These are phyloP conservation scores for Andrena cerasifolii DNA, from an alignment of 1,140 invertebrate species.

Conservation along the genomic window DNA sequence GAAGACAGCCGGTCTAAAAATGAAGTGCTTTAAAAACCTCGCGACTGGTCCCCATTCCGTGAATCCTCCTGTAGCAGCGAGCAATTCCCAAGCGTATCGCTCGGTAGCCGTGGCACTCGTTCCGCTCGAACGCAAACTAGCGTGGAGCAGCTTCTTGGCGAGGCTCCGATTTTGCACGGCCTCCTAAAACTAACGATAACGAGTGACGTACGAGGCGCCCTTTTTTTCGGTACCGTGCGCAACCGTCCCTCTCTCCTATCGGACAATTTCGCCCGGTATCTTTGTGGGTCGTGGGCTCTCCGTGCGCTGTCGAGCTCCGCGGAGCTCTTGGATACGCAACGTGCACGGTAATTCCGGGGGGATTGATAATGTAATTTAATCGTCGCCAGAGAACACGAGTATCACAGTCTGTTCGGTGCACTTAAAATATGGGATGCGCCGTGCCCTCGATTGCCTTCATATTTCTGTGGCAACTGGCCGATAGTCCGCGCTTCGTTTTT, in stretches of 20 bases:
- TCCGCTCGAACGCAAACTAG: slow-evolving; percentile 19
- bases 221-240: slow-evolving; percentile 2
- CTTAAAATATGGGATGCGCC: background rate
- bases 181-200: slow-evolving; percentile 51
- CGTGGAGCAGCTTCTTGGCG: slow-evolving; percentile 41
- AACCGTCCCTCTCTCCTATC: slow-evolving; percentile 6
- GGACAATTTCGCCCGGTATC: slow-evolving; percentile 35
- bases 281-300: slow-evolving; percentile 26
- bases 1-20: too few relatives aligned
- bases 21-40: too few relatives aligned
- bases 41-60: background rate
- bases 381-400: background rate
- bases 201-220: slow-evolving; percentile 37
- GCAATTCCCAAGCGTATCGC: background rate
- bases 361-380: slow-evolving; percentile 34
- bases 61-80: background rate
- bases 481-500: background rate
- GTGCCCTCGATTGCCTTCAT: background rate
- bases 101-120: background rate
- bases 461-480: background rate
- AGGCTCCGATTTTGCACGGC: slow-evolving; percentile 39
- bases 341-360: background rate
- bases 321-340: background rate
- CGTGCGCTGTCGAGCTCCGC: background rate
- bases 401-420: background rate